phyloP scores from a whole-genome alignment of 2,797 vertebrate species.

The Smutsia gigantea region DNA sequence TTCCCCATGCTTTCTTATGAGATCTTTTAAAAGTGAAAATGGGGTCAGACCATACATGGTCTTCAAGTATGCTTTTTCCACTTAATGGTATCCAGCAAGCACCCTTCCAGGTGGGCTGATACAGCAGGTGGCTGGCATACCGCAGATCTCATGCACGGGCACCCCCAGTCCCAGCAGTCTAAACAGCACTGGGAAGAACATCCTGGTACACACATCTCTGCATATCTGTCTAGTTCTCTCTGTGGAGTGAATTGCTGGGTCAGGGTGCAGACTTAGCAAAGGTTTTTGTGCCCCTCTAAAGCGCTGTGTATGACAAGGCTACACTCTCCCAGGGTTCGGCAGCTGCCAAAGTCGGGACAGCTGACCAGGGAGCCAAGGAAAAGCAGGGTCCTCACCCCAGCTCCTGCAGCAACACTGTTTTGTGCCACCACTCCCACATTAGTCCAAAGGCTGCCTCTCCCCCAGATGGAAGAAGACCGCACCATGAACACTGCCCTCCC shows the following conservation, averaged over 20 bases:
- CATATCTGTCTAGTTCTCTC: accelerated
- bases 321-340: accelerated
- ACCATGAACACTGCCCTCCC: neutral
- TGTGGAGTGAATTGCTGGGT: neutral
- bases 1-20: neutral
- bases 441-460: neutral
- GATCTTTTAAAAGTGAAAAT: neutral
- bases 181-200: accelerated
- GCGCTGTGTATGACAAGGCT: neutral
- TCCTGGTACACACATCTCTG: accelerated
- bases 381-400: neutral
- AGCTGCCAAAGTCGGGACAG: neutral
- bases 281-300: neutral
- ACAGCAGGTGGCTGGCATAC: accelerated
- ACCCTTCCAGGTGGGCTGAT: neutral
- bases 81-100: accelerated
- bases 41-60: neutral
- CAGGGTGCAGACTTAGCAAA: neutral
- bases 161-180: neutral
- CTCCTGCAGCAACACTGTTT: neutral
- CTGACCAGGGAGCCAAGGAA: neutral
- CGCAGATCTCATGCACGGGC: neutral
- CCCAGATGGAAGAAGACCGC: neutral
- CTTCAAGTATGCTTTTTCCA: neutral
- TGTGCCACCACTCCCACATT: neutral